Percentiles rank a stretch among this genome's conserved stretches.
Evolutionary conservation across 1,140 invertebrate species (phyloP).

Genomic region (Ips nitidus): DNA sequence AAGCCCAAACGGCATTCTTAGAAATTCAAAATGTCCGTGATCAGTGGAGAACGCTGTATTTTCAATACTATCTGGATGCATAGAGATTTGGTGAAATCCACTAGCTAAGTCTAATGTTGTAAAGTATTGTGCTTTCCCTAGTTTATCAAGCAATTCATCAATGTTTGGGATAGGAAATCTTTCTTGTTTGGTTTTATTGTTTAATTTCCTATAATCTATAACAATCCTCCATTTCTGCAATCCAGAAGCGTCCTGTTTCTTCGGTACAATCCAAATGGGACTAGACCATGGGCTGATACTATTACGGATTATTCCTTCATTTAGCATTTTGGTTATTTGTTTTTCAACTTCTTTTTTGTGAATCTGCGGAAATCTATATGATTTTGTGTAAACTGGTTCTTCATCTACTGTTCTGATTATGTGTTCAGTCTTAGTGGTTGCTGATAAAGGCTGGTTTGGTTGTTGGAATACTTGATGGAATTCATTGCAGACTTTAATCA

Average conservation of each 20-base stretch:
- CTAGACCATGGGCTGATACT: conserved; percentile 50
- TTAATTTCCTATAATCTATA: conserved; percentile 52
- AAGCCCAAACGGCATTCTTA: conserved; percentile 45
- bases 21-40: conserved; percentile 48
- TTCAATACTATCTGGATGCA: conserved; percentile 43
- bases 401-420: conserved; percentile 42
- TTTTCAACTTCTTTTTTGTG: conserved; percentile 41
- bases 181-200: conserved; percentile 52
- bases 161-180: conserved; percentile 58
- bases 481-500: conserved; percentile 36
- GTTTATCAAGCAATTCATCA: conserved; percentile 52
- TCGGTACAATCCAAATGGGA: conserved; percentile 47
- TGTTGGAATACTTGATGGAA: conserved; percentile 36
- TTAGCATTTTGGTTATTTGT: conserved; percentile 43
- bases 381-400: conserved; percentile 47
- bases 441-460: conserved; percentile 29
- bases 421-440: conserved; percentile 39
- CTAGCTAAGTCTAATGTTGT: conserved; percentile 50
- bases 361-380: conserved; percentile 46
- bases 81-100: conserved; percentile 55
- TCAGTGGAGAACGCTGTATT: conserved; percentile 53
- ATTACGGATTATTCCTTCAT: conserved; percentile 44
- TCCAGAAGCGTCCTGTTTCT: conserved; percentile 40
- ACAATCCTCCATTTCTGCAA: conserved; percentile 48
- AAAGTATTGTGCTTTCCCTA: conserved; percentile 50